Evolutionary conservation across 2,888 invertebrate species (phyloP), one percentile per base, ranked within the genome.

Genomic region (Tetramorium bicarinatum): DNA sequence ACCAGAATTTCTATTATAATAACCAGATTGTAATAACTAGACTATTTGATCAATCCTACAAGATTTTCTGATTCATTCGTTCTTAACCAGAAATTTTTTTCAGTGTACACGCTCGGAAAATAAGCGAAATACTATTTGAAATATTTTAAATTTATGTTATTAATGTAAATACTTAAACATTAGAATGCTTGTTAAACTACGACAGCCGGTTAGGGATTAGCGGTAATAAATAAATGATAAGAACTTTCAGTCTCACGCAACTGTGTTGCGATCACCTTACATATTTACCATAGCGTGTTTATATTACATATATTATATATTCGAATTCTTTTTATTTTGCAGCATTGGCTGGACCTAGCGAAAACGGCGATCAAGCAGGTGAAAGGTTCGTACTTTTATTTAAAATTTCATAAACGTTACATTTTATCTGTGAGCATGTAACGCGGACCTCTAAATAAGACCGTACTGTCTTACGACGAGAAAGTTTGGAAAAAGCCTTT

Each of bases 301-400:
- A 21, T 44, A 13, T 69, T n/a, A 34, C n/a, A 34, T 15, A n/a
- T 29, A 44, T 56, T 7, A 34, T 15, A 38, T 49, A 59, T 41
- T 38, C 0, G 11, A 67, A 38, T 67, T 38, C 25, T 18, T 66
- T 69, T 69, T 75, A 66, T 90, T 94, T 97, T 97, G 92, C 96
- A 99, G 99, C 98, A 98, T 95, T 99, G 99, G 99, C 95, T 99
- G 93, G 99, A 99, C 95, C 96, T 98, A 95, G 97, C 97, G 85
- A 98, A 98, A 95, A 97, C 98, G 90, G 97, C 98, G 94, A 95
- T 97, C 91, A 99, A 98, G 95, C 98, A 99, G 96, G 97, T 98
- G 52, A 98, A 98, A 97, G 97, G 98, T 98, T 86, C 79, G 94
- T 93, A 90, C 29, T 34, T 34, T 25, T 49, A 41, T 59, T 82